A percentile compares a stretch with the other conserved stretches of the same genome.
These are phyloP conservation scores for Cephalopholis sonnerati DNA, from an alignment of 2,113 vertebrate species.

Conservation along the genomic window DNA sequence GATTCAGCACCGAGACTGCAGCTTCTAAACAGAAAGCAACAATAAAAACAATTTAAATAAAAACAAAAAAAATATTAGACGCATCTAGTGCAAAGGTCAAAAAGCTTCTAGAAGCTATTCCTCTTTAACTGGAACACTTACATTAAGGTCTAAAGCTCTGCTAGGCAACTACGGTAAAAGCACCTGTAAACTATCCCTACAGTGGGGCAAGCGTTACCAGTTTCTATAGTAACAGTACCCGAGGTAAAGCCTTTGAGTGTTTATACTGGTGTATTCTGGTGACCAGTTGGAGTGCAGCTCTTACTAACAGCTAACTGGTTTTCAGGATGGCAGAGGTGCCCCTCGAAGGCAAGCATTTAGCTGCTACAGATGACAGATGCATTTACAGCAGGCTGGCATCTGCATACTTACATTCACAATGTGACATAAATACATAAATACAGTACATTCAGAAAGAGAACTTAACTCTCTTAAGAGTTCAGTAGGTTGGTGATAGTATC, in stretches of 20 bases:
- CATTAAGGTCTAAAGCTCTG: neutral
- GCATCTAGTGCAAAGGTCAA: conserved; percentile 28
- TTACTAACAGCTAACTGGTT: neutral
- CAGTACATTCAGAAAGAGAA: conserved; percentile 26
- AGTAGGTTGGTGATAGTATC: neutral
- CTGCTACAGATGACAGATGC: conserved; percentile 7
- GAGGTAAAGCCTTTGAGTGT: conserved; percentile 16
- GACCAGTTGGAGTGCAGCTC: conserved; percentile 23
- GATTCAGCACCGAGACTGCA: neutral
- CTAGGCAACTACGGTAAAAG: neutral
- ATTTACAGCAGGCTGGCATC: neutral
- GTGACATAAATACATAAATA: neutral
- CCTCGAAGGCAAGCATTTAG: conserved; percentile 11
- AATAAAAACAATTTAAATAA: neutral
- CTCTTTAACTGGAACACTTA: neutral
- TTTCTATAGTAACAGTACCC: conserved; percentile 5
- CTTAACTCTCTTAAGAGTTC: neutral
- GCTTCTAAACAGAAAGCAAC: neutral
- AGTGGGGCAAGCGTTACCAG: neutral
- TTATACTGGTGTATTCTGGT: neutral
- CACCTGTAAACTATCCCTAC: conserved; percentile 9
- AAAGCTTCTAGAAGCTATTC: neutral
- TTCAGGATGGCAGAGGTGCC: neutral
- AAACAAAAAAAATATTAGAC: conserved; percentile 2
- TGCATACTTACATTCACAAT: neutral